phyloP scores from a whole-genome alignment of 1,140 invertebrate genomes.

The Papilio polytes region DNA sequence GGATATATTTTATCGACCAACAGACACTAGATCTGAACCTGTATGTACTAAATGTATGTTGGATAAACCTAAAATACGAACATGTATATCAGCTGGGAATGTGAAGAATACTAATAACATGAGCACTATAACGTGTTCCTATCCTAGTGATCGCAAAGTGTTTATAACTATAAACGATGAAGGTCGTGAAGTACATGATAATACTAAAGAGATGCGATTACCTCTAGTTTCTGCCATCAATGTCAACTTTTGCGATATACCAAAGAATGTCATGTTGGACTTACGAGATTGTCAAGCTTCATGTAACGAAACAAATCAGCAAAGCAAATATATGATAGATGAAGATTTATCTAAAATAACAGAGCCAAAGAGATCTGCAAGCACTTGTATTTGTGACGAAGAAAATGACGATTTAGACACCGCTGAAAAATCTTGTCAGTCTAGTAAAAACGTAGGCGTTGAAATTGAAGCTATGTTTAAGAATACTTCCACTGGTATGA shows the following conservation, averaged over 20 bases:
- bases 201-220: not conserved
- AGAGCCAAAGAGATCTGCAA: not conserved
- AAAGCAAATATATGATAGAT: not conserved
- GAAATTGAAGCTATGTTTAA: not conserved
- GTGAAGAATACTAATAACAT: not conserved
- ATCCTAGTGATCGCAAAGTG: not conserved
- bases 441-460: not conserved
- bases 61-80: conserved; percentile 29
- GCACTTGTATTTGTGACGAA: not conserved
- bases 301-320: not conserved
- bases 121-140: conserved; percentile 1
- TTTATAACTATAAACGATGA: not conserved
- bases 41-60: not conserved
- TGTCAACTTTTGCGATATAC: conserved; percentile 26
- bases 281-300: conserved; percentile 3
- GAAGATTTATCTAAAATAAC: not conserved
- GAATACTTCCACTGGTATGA: not conserved
- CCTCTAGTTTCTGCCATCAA: conserved; percentile 11
- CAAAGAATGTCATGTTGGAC: not conserved
- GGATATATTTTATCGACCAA: not conserved
- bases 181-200: not conserved
- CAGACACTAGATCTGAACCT: conserved; percentile 36
- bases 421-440: not conserved
- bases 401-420: not conserved
- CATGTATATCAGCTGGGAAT: conserved; percentile 26